Evolutionary conservation across 2,888 invertebrate species (phyloP).

Genomic region (Acanthosepion pharaonis): DNA sequence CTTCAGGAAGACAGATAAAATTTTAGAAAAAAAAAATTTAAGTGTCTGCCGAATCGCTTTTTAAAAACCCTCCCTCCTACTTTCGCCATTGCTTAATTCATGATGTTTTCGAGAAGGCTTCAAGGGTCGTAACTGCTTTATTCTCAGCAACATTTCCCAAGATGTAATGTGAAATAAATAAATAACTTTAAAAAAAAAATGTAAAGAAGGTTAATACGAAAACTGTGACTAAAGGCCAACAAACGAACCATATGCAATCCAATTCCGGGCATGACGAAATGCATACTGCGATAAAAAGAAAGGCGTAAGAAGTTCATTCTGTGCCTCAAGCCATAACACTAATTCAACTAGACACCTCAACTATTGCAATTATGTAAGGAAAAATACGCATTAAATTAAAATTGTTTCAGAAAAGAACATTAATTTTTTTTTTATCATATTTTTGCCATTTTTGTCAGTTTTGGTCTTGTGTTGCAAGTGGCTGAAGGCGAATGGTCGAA

Average conservation of each 20-base stretch:
- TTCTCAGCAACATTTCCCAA: not conserved
- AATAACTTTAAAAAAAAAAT: not conserved
- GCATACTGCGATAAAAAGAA: not conserved
- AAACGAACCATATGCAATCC: not conserved
- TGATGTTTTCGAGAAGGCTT: not conserved
- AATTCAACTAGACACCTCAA: conserved; percentile 21
- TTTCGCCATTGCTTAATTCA: not conserved
- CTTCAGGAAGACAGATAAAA: conserved; percentile 33
- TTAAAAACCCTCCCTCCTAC: not conserved
- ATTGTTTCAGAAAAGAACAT: conserved; percentile 18
- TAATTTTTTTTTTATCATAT: not conserved
- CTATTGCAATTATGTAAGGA: conserved; percentile 4
- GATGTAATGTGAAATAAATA: not conserved
- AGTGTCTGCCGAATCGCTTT: conserved; percentile 18
- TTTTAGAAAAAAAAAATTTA: not conserved
- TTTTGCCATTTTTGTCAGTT: not conserved
- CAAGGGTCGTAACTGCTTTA: conserved; percentile 16
- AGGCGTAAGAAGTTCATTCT: not conserved
- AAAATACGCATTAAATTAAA: conserved; percentile 22
- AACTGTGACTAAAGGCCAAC: conserved; percentile 8
- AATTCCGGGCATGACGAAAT: not conserved
- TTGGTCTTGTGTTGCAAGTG: not conserved
- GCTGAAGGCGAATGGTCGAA: not conserved
- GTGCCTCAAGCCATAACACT: not conserved
- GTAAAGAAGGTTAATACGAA: not conserved